These are phyloP conservation scores for Cantharis lateralis DNA, from an alignment of 2,888 invertebrate genomes.

Conservation along the genomic window DNA sequence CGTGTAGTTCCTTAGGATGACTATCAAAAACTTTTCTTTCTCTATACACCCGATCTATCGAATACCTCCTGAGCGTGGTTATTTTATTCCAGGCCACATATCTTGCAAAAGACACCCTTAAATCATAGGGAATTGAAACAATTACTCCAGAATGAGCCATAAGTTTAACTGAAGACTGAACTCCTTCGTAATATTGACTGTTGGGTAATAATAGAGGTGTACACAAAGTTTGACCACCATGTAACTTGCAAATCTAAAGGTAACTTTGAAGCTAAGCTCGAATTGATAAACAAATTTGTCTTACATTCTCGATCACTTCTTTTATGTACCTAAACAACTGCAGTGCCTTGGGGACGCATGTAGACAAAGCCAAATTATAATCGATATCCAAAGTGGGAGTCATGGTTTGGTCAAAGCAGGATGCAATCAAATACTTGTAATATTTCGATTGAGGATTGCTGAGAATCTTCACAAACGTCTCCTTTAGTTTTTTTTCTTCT, in stretches of 20 bases:
- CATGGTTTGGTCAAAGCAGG: slow-evolving; percentile 61
- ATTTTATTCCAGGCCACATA: slow-evolving; percentile 82
- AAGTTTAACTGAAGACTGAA: slow-evolving; percentile 71
- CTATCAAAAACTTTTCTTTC: slow-evolving; percentile 79
- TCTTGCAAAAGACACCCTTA: slow-evolving; percentile 79
- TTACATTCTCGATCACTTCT: slow-evolving; percentile 50
- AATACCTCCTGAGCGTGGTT: slow-evolving; percentile 79
- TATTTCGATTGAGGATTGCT: slow-evolving; percentile 79
- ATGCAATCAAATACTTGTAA: slow-evolving; percentile 71
- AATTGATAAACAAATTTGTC: slow-evolving; percentile 4
- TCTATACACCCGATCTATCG: slow-evolving; percentile 84
- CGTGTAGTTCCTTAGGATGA: slow-evolving; percentile 87
- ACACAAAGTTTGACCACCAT: slow-evolving; percentile 78
- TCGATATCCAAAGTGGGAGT: slow-evolving; percentile 72
- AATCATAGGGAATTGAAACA: slow-evolving; percentile 83
- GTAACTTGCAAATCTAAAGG: slow-evolving; percentile 67
- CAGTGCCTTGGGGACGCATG: slow-evolving; percentile 52
- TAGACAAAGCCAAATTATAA: slow-evolving; percentile 70
- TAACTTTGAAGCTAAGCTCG: neutral
- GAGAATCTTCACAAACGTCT: slow-evolving; percentile 80
- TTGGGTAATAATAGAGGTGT: slow-evolving; percentile 84
- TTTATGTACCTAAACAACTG: slow-evolving; percentile 55
- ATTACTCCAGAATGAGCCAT: slow-evolving; percentile 89
- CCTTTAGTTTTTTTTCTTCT: slow-evolving; percentile 84
- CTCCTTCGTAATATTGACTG: slow-evolving; percentile 62